Evolutionary conservation across 2,888 invertebrate genomes (phyloP).

Genomic region (Caenorhabditis macrosperma): DNA sequence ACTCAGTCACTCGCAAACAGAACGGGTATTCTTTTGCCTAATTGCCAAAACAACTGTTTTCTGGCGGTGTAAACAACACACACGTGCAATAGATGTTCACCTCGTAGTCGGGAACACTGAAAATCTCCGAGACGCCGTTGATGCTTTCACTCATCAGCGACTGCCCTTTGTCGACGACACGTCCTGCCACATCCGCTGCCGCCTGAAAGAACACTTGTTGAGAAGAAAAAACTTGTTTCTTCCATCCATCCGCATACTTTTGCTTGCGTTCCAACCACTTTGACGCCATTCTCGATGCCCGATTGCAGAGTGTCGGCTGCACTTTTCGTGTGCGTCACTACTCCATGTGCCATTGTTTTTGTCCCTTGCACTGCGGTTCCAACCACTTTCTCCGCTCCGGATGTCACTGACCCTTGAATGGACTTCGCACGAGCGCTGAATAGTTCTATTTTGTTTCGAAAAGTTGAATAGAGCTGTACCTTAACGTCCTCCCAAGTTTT

Average conservation of each 20-base stretch:
- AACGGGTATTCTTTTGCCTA: slow-evolving; percentile 21
- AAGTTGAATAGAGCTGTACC: slow-evolving; percentile 46
- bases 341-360: slow-evolving; percentile 78
- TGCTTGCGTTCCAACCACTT: slow-evolving; percentile 70
- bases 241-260: slow-evolving; percentile 32
- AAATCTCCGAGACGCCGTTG: slow-evolving; percentile 65
- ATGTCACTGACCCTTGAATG: slow-evolving; percentile 76
- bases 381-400: slow-evolving; percentile 77
- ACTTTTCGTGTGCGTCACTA: slow-evolving; percentile 79
- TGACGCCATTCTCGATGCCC: slow-evolving; percentile 79
- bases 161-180: slow-evolving; percentile 65
- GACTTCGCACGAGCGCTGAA: slow-evolving; percentile 75
- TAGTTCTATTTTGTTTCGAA: background rate
- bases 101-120: slow-evolving; percentile 64
- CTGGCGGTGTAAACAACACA: background rate
- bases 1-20: slow-evolving; percentile 14
- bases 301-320: slow-evolving; percentile 78
- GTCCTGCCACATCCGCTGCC: slow-evolving; percentile 59
- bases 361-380: slow-evolving; percentile 74
- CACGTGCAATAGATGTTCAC: background rate
- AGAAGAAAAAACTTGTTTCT: background rate
- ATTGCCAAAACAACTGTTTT: slow-evolving; percentile 17
- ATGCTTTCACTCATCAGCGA: slow-evolving; percentile 65
- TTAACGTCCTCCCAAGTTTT: slow-evolving; percentile 77
- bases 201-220: slow-evolving; percentile 42